Base-by-base conservation (phyloP, 2,113 vertebrate genomes). In the Chascanopsetta lugubris region DNA sequence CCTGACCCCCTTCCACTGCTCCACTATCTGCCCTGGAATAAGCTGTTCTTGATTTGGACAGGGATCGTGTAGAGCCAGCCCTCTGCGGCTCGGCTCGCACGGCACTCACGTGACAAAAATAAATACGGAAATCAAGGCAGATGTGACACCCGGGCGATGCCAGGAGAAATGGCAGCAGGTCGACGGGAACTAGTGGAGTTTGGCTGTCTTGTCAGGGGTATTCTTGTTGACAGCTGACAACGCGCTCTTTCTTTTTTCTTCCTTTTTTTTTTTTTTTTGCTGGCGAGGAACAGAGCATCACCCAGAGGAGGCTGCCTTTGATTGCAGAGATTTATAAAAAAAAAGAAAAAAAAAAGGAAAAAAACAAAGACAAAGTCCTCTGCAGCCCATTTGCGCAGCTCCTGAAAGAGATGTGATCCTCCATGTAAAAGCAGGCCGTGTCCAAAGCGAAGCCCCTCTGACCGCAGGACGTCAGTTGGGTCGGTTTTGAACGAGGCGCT, bases 361-460 rank as follows among this genome's bases (percentile, higher is more conserved):
- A n/a, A n/a, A n/a, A n/a, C n/a, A n/a, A n/a, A n/a, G n/a, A n/a
- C n/a, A n/a, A 92, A 91, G 90, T 91, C 87, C 87, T 84, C 68
- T 76, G 61, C 82, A 89, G 77, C 64, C 89, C 92, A 94, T 95
- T 93, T 94, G 94, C 92, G 92, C 90, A 93, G 86, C 91, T 94
- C 92, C 91, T 93, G 91, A 69, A 83, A 89, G 92, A 91, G 94
- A 96, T 82, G 78, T 81, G 90, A 95, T 92, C 93, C 91, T 90
- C 90, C 87, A 93, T 94, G 92, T 93, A 95, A 94, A 96, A 93
- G 89, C 90, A 94, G 91, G 93, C 89, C 92, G 93, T 91, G 92
- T 92, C 88, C 92, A 89, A 79, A 88, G 88, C 66, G 47, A 80
- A 87, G 54, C 92, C 91, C 88, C 82, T 82, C 82, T 90, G 87